A percentile compares a stretch with the other conserved stretches of the same genome.
Evolutionary conservation across 2,797 vertebrate species (phyloP).

Genomic region (Ispidina picta): DNA sequence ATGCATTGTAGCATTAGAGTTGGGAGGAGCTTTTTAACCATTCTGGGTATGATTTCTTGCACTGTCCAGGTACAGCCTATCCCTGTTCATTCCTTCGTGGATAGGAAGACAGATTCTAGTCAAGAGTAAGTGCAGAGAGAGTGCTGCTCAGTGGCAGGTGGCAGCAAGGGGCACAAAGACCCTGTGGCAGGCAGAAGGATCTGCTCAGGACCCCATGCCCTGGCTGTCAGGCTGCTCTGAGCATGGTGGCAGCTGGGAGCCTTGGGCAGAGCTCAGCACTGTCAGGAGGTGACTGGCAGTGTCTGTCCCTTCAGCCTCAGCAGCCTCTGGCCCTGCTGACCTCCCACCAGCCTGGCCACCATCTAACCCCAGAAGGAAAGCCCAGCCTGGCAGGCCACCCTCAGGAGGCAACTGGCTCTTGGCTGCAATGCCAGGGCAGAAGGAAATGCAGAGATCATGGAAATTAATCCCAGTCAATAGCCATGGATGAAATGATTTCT

Average conservation of each 20-base stretch:
- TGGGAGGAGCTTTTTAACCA: not conserved
- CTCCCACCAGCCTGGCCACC: not conserved
- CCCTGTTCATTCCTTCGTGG: not conserved
- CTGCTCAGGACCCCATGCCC: not conserved
- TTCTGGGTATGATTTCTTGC: not conserved
- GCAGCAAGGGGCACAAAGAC: slow-evolving; percentile 5
- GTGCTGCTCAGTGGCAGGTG: slow-evolving; percentile 19
- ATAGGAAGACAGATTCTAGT: not conserved
- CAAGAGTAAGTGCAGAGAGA: not conserved
- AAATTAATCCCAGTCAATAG: slow-evolving; percentile 2
- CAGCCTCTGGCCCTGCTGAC: slow-evolving; percentile 11
- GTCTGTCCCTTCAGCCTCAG: not conserved
- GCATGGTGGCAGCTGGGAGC: not conserved
- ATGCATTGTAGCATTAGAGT: not conserved
- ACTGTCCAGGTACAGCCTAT: not conserved
- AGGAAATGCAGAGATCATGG: not conserved
- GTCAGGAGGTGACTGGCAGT: slow-evolving; percentile 16
- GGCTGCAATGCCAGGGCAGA: not conserved
- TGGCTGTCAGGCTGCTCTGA: not conserved
- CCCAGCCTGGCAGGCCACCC: not conserved
- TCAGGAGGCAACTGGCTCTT: not conserved
- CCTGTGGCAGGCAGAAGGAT: not conserved
- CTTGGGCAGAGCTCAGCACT: not conserved
- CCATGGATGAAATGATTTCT: not conserved
- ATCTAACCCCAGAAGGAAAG: not conserved